These are phyloP conservation scores for Ochropacha duplaris DNA, from an alignment of 2,888 invertebrate species.

Conservation along the genomic window DNA sequence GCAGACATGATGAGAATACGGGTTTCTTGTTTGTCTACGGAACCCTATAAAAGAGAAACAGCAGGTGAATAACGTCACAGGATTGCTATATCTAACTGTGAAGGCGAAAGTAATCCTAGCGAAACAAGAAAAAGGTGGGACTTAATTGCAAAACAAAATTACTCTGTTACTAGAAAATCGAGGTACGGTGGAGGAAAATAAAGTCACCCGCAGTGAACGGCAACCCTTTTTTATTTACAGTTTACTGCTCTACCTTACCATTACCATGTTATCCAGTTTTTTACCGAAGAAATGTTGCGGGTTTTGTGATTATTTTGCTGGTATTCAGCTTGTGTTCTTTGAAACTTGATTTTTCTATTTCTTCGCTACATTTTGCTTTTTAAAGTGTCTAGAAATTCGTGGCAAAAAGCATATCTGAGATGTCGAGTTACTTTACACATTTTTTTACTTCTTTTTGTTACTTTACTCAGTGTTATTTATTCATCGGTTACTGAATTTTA, in stretches of 20 bases:
- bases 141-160: conserved; percentile 54
- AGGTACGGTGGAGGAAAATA: conserved; percentile 29
- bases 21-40: too few relatives aligned
- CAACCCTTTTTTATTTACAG: conserved; percentile 42
- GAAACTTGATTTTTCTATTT: neutral
- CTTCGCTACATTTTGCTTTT: neutral
- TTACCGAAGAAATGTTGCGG: conserved; percentile 4
- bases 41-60: neutral
- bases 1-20: too few relatives aligned
- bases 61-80: conserved; percentile 21
- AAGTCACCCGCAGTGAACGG: conserved; percentile 27
- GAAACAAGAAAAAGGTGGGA: conserved; percentile 51
- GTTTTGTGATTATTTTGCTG: neutral
- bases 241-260: conserved; percentile 22
- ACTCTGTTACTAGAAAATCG: conserved; percentile 41
- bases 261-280: conserved; percentile 18
- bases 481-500: too few relatives aligned
- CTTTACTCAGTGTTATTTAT: too few relatives aligned
- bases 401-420: neutral
- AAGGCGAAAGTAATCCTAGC: conserved; percentile 40
- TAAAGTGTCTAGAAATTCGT: neutral
- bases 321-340: neutral
- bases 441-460: too few relatives aligned
- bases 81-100: conserved; percentile 27
- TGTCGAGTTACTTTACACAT: too few relatives aligned